Evolutionary conservation across 2,888 invertebrate species (phyloP), one percentile per base, ranked within the genome.

Genomic region (Apodemia duryi): DNA sequence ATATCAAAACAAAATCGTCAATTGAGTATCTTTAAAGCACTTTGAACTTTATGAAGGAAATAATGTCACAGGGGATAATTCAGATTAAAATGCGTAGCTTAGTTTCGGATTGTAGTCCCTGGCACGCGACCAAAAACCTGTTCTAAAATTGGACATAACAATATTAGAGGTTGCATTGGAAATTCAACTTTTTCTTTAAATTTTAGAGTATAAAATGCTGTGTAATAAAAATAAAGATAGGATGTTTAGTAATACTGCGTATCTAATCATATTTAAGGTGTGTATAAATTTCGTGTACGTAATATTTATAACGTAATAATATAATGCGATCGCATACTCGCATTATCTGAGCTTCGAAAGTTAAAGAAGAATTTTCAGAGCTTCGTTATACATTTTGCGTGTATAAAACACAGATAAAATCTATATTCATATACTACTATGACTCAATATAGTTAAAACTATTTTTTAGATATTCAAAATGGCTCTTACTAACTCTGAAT

Each of bases 21-120:
- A 43, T 43, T 43, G 11, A 43, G 43, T 43, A 43, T 43, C 2
- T 43, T 43, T 43, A 43, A 6, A 52, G 28, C 51, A 52, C 21
- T 52, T 28, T 28, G 9, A 52, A 52, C 51, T 68, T 66, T 63
- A 63, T 66, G 66, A 66, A 66, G 41, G 43, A 67, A 66, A 70
- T 67, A 68, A 70, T 67, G 68, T 68, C 54, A 65, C 21, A 67
- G n/a, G 51, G 51, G 67, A 70, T 68, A 67, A 70, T 68, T 65
- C 64, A 68, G 67, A 68, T 68, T 67, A 66, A 68, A 70, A 67
- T 68, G 67, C 64, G 65, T 65, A 63, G 60, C 60, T 68, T 62
- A 67, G 63, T 70, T 66, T 65, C 41, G 63, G 62, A 62, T 61
- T 67, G 63, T 52, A 46, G 54, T 64, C 4, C 66, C 54, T 66